Base-by-base conservation (phyloP, 2,888 invertebrate species). In the Platerodrilus igneus region DNA sequence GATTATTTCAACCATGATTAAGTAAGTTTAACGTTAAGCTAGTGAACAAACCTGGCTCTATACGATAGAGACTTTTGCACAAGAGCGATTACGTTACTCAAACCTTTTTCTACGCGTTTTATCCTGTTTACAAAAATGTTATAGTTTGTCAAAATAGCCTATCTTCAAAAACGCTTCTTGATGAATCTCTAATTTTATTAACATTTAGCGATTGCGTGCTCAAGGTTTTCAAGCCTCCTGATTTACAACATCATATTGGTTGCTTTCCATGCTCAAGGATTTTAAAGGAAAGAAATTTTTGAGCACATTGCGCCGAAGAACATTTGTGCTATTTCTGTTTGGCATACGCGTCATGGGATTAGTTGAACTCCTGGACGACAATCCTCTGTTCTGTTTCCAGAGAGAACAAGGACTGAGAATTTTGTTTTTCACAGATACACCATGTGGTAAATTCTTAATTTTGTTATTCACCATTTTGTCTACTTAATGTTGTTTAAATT, bases 401-500 rank as follows among this genome's bases (percentile, higher is more conserved):
- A 4, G 2, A 28, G 3, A 4, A 9, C 0, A 4, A 28, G 10
- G 2, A 7, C 8, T 3, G 10, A 28, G 3, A 9, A 4, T 16
- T 8, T 2, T 7, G 10, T 16, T 16, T 4, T 10, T 17, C 17
- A 10, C 9, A 16, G 17, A 28, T 28, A 28, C n/a, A 5, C 13
- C 20, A 9, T 2, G 15, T 8, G n/a, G 18, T 15, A 27, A 8
- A 7, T 6, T 21, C 3, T 8, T 17, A n/a, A 37, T 6, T 8
- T 16, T 18, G 16, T 40, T 40, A 2, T 30, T 18, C 6, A 34
- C 19, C 7, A 40, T 19, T 9, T 23, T n/a, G 5, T n/a, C n/a
- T 23, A 16, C 25, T 40, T 17, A 20, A 40, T 15, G 19, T 35
- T 40, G 3, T 8, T 13, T n/a, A 30, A 7, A 11, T 29, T 20